phyloP scores from a whole-genome alignment of 1,140 invertebrate genomes.

The Philotrypesis tridentata region DNA sequence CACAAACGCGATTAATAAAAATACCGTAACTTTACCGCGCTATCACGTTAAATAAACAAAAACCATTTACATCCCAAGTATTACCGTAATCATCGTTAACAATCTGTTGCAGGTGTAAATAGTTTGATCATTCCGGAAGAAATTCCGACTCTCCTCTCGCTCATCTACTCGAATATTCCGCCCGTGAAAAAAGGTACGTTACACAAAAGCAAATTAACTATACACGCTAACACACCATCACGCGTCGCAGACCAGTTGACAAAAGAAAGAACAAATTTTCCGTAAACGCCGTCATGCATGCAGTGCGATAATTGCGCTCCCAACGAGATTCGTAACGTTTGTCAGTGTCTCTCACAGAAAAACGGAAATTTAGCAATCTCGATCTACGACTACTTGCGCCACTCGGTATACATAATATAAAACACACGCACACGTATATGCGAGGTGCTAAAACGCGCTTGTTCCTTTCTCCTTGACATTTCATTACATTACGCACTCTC shows the following conservation, averaged over 20 bases:
- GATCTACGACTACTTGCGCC: not conserved
- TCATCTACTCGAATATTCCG: slow-evolving; percentile 88
- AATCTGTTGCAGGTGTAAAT: slow-evolving; percentile 64
- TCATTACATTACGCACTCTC: slow-evolving; percentile 29
- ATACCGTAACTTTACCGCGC: too few species aligned
- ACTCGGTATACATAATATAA: too few species aligned
- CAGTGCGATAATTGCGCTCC: not conserved
- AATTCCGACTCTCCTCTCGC: slow-evolving; percentile 82
- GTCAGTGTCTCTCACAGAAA: not conserved
- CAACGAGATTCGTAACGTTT: too few species aligned
- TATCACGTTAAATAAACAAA: too few species aligned
- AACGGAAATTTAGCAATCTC: not conserved
- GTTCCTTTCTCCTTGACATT: not conserved
- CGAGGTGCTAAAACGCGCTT: not conserved
- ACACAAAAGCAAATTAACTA: too few species aligned
- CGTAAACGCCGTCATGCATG: not conserved
- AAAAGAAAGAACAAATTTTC: not conserved
- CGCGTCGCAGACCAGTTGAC: too few species aligned
- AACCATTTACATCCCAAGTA: too few species aligned
- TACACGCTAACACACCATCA: too few species aligned
- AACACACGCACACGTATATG: too few species aligned
- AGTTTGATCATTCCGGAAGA: slow-evolving; percentile 84
- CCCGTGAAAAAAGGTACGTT: slow-evolving; percentile 89
- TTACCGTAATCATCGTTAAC: not conserved
- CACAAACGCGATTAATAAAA: too few species aligned